A percentile compares a stretch with the other conserved stretches of the same genome.
These are phyloP conservation scores for Spilogale gracilis DNA, from an alignment of 2,113 vertebrate genomes.

Conservation along the genomic window DNA sequence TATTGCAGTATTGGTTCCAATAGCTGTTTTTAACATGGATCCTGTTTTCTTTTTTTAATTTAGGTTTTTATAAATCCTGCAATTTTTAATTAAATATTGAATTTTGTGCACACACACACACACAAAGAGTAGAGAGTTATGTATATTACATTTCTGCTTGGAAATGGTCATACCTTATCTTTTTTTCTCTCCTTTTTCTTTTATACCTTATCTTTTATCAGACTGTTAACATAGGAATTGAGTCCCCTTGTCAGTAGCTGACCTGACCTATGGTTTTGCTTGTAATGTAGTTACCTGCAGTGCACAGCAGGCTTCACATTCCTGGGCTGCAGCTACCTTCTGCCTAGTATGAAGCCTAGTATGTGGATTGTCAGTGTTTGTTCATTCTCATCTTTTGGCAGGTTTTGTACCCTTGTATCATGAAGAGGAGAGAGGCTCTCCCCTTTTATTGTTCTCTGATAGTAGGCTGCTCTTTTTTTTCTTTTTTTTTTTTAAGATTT, in stretches of 20 bases:
- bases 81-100: not conserved
- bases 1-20: not conserved
- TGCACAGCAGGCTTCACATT: not conserved
- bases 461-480: not conserved
- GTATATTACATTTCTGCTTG: not conserved
- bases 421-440: not conserved
- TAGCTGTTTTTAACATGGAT: not conserved
- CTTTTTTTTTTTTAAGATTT: not conserved
- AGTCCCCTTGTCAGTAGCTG: not conserved
- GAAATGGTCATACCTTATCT: not conserved
- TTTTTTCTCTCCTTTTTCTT: not conserved
- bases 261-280: not conserved
- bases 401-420: not conserved
- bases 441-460: not conserved
- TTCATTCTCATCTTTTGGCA: not conserved
- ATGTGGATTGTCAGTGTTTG: not conserved
- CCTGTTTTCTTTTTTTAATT: not conserved
- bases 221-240: not conserved
- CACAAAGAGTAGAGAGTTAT: not conserved
- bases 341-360: not conserved
- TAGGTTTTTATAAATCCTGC: not conserved
- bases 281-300: not conserved
- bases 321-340: not conserved
- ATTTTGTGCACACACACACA: not conserved
- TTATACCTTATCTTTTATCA: not conserved